Base-by-base conservation (phyloP, 1,140 invertebrate species). In the Probaryconus sp. region DNA sequence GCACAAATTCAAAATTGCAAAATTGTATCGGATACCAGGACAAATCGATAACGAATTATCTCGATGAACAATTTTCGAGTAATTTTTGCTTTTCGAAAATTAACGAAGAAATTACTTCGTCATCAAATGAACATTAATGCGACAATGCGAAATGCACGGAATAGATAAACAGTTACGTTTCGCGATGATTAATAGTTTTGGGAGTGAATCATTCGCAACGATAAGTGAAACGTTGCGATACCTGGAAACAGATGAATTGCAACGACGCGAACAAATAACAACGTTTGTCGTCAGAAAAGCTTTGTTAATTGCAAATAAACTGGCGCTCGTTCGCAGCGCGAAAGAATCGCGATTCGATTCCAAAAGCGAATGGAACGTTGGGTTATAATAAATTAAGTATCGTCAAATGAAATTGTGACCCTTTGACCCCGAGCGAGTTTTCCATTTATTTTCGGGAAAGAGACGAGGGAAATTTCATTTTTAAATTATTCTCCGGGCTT, bases 41-140 rank as follows among this genome's bases (percentile, higher is more conserved):
- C n/a, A n/a, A n/a, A n/a, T n/a, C n/a, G n/a, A n/a, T n/a, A n/a
- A n/a, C n/a, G n/a, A n/a, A n/a, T n/a, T n/a, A n/a, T n/a, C n/a
- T n/a, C n/a, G n/a, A n/a, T n/a, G n/a, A n/a, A n/a, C n/a, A n/a
- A n/a, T n/a, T n/a, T n/a, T n/a, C n/a, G n/a, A n/a, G n/a, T n/a
- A n/a, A n/a, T n/a, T n/a, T n/a, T n/a, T n/a, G n/a, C n/a, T n/a
- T n/a, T 30, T 18, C 18, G 33, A 43, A 58, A 68, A 56, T 56
- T 56, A 56, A 48, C 43, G 20, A 35, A 35, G 10, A 35, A 11
- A 35, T 35, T 13, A 35, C 33, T n/a, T n/a, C n/a, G n/a, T n/a
- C n/a, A n/a, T 35, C 11, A 11, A 14, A 2, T 35, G 33, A 11
- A 35, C 33, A 35, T 35, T 35, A 6, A 35, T 14, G 14, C 6